Evolutionary conservation across 2,113 vertebrate genomes (phyloP).

Genomic region (Leiothrix lutea): DNA sequence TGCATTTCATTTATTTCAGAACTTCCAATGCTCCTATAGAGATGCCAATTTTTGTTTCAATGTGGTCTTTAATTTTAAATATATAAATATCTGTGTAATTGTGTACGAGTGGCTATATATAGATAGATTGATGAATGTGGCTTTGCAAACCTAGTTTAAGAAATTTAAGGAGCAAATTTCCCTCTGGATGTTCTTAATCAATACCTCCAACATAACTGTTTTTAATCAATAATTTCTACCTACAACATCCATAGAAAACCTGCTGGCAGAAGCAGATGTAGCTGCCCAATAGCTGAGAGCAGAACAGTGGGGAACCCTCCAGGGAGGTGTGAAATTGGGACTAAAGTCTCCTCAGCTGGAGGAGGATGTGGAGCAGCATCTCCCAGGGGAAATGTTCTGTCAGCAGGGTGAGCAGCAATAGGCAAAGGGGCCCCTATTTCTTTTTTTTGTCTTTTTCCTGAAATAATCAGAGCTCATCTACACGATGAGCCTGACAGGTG

Average conservation of each 20-base stretch:
- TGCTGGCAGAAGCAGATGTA: background rate
- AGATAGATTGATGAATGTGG: background rate
- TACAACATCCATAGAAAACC: background rate
- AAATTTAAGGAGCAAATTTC: background rate
- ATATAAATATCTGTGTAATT: background rate
- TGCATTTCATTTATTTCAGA: background rate
- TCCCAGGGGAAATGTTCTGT: background rate
- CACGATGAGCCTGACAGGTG: background rate
- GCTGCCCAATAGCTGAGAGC: background rate
- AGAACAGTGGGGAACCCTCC: background rate
- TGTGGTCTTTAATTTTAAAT: background rate
- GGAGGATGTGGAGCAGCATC: background rate
- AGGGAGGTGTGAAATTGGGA: background rate
- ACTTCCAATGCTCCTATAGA: background rate
- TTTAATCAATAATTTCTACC: background rate
- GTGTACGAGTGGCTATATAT: background rate
- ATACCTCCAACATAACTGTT: background rate
- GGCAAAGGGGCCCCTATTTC: background rate
- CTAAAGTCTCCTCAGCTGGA: background rate
- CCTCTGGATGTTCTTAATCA: background rate
- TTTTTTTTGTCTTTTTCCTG: background rate
- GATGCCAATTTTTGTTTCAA: background rate
- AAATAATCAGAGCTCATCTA: background rate
- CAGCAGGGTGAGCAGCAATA: background rate
- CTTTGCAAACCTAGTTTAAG: background rate